phyloP scores from a whole-genome alignment of 2,113 vertebrate species.

The Pterocles gutturalis region DNA sequence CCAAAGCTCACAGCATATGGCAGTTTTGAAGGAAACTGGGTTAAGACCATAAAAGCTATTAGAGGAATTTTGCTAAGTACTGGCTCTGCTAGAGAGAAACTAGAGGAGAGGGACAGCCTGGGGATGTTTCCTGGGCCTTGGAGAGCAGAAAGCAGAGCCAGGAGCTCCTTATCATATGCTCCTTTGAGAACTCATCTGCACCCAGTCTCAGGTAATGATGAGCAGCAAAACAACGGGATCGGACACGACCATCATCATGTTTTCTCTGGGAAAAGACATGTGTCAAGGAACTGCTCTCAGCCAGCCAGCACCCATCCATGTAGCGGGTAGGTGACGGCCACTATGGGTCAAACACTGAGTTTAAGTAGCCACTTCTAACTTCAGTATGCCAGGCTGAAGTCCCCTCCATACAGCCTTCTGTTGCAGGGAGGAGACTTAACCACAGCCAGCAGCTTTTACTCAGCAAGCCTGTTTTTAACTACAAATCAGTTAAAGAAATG shows the following conservation, averaged over 20 bases:
- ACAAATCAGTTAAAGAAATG: background rate
- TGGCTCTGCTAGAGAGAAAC: background rate
- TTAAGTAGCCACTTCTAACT: background rate
- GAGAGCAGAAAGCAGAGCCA: background rate
- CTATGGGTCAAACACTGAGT: background rate
- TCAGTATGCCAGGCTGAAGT: no score
- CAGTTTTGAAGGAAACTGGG: constrained; percentile 44
- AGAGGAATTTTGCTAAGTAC: constrained; percentile 13
- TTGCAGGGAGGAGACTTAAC: background rate
- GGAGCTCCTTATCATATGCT: background rate
- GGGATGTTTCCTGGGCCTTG: background rate
- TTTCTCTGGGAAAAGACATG: background rate
- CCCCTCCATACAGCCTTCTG: background rate
- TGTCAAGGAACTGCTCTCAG: background rate
- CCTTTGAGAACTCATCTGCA: background rate
- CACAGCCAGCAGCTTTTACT: background rate
- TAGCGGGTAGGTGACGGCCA: background rate
- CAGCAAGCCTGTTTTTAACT: background rate
- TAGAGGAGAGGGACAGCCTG: background rate
- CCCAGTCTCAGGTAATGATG: background rate
- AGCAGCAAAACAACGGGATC: background rate
- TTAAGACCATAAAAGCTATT: constrained; percentile 41
- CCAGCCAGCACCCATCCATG: background rate
- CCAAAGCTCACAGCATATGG: constrained; percentile 52
- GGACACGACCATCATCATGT: background rate